phyloP scores from a whole-genome alignment of 2,888 invertebrate species.

The Eristalis tenax region DNA sequence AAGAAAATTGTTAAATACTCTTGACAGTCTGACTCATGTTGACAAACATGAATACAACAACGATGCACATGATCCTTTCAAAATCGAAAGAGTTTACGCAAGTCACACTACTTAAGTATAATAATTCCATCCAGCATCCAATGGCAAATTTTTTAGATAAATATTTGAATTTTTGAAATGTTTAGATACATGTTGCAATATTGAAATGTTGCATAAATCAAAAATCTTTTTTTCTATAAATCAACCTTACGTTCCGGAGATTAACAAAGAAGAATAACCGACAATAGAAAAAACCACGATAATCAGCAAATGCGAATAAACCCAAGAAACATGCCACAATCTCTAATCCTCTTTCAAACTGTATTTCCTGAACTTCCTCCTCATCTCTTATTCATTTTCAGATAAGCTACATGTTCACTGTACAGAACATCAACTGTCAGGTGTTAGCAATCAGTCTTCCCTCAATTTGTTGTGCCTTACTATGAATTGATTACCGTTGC shows the following conservation, averaged over 20 bases:
- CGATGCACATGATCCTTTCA: too few relatives aligned
- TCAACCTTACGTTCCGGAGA: too few relatives aligned
- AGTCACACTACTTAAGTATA: too few relatives aligned
- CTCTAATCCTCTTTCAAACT: background rate
- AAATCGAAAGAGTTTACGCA: too few relatives aligned
- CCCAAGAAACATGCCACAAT: background rate
- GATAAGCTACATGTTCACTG: background rate
- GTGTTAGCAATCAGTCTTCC: conserved; percentile 36
- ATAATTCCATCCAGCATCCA: too few relatives aligned
- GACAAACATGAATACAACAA: too few relatives aligned
- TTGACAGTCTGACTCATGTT: too few relatives aligned
- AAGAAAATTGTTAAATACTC: too few relatives aligned
- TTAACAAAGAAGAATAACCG: too few relatives aligned
- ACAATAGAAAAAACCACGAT: too few relatives aligned
- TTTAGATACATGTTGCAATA: background rate
- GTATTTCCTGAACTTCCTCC: background rate
- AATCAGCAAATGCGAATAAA: too few relatives aligned
- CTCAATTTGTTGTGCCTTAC: conserved; percentile 51
- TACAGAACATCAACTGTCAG: background rate
- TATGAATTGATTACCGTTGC: conserved; percentile 37
- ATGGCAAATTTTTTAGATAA: background rate
- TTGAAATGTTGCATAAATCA: background rate
- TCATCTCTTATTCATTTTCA: background rate
- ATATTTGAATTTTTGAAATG: background rate
- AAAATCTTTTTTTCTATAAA: background rate